phyloP scores from a whole-genome alignment of 2,113 vertebrate species.

The Puntigrus tetrazona region DNA sequence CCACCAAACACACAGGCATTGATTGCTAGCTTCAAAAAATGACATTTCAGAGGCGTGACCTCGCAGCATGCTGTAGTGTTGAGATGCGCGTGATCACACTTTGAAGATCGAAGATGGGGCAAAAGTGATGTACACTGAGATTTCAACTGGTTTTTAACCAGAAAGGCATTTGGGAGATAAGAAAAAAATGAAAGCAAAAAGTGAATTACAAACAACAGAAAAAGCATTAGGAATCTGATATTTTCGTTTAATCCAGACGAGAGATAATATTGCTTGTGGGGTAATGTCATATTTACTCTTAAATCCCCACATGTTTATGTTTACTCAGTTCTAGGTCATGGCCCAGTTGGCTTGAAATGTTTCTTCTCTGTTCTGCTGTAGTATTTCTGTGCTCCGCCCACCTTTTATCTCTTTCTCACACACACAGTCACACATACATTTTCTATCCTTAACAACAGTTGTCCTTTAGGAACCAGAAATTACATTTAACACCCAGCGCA shows the following conservation, averaged over 20 bases:
- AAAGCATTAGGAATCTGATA: neutral
- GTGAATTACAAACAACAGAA: neutral
- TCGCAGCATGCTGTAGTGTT: neutral
- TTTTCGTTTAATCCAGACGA: neutral
- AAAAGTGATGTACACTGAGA: neutral
- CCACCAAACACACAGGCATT: neutral
- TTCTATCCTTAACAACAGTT: slow-evolving; percentile 7
- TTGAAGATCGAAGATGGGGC: neutral
- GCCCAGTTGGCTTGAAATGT: slow-evolving; percentile 42
- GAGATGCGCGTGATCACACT: neutral
- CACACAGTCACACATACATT: neutral
- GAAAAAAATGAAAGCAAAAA: neutral
- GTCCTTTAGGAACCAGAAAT: neutral
- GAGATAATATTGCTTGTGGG: neutral
- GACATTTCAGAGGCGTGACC: neutral
- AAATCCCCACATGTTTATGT: slow-evolving; percentile 31
- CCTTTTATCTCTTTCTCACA: neutral
- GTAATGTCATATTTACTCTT: slow-evolving; percentile 16
- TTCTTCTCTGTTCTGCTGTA: neutral
- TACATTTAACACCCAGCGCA: neutral
- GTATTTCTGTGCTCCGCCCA: slow-evolving; percentile 12
- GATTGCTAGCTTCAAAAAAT: slow-evolving; percentile 7
- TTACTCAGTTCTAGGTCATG: slow-evolving; percentile 37
- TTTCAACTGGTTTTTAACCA: neutral
- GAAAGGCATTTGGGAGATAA: neutral